Evolutionary conservation across 1,140 invertebrate genomes (phyloP).

Genomic region (Gonatopus flavifemur): DNA sequence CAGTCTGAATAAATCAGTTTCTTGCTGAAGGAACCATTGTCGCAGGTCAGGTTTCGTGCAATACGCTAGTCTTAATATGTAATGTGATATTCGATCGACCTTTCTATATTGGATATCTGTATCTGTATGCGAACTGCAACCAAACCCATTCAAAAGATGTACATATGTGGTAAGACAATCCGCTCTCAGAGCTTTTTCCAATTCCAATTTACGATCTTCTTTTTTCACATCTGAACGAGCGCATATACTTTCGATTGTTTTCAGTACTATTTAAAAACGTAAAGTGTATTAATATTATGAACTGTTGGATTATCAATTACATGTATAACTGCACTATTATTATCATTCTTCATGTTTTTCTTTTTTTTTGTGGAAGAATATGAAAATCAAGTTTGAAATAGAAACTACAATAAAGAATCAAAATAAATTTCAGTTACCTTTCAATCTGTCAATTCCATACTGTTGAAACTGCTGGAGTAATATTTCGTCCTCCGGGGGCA

Average conservation of each 20-base stretch:
- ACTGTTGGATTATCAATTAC: no score
- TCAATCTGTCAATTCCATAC: constrained; percentile 79
- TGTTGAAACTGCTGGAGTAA: constrained; percentile 84
- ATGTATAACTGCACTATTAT: no score
- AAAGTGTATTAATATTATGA: constrained; percentile 13
- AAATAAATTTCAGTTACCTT: constrained; percentile 55
- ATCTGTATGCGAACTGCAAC: constrained; percentile 54
- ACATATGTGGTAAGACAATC: constrained; percentile 68
- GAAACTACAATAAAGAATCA: not conserved
- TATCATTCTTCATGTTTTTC: no score
- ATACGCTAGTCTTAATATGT: constrained; percentile 87
- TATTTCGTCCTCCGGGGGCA: constrained; percentile 71
- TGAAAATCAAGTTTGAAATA: constrained; percentile 1
- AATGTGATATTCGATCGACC: constrained; percentile 89
- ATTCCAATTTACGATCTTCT: constrained; percentile 72
- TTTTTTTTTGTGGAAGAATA: no score
- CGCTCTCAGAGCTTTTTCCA: constrained; percentile 70
- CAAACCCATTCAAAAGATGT: constrained; percentile 57
- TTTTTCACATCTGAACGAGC: constrained; percentile 28
- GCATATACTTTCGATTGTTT: constrained; percentile 33
- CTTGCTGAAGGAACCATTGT: constrained; percentile 85
- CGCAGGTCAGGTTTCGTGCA: constrained; percentile 83
- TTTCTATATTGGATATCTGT: constrained; percentile 66
- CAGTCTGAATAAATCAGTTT: constrained; percentile 87
- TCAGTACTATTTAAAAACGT: constrained; percentile 40